These are phyloP conservation scores for Chanos chanos DNA, from an alignment of 2,797 vertebrate genomes.

Conservation along the genomic window DNA sequence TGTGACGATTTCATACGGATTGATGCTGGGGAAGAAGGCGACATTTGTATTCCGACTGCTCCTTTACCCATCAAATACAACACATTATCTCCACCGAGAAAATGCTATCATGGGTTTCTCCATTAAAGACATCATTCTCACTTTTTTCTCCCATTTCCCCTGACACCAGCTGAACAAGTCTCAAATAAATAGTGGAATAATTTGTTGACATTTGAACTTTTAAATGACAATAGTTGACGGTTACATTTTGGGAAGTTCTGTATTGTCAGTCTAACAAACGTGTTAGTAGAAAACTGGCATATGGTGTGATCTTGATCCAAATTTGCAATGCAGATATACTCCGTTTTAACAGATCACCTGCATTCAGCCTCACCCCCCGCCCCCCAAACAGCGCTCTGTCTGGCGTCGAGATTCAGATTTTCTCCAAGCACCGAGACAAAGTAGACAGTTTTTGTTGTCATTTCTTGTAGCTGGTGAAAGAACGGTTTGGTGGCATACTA, in stretches of 20 bases:
- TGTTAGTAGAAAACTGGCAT: constrained; percentile 10
- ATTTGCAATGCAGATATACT: too few species aligned
- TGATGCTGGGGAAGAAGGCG: constrained; percentile 18
- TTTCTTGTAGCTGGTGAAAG: too few species aligned
- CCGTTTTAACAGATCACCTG: too few species aligned
- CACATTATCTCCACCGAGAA: constrained; percentile 33
- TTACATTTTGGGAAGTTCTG: neutral
- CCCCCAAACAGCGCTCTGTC: too few species aligned
- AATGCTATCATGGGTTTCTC: constrained; percentile 27
- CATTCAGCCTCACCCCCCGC: too few species aligned
- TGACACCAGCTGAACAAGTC: too few species aligned
- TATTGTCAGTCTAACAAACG: constrained; percentile 3
- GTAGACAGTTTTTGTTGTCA: too few species aligned
- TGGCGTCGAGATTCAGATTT: too few species aligned
- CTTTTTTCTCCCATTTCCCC: constrained; percentile 21
- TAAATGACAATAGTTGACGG: neutral
- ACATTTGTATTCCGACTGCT: constrained; percentile 38
- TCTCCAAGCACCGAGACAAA: too few species aligned
- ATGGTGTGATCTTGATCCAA: too few species aligned
- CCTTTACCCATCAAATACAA: constrained; percentile 26
- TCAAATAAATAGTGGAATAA: neutral
- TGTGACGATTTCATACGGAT: constrained; percentile 18
- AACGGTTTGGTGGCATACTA: neutral
- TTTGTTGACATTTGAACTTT: constrained; percentile 17
- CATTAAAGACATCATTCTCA: constrained; percentile 29